phyloP scores from a whole-genome alignment of 2,113 vertebrate genomes.

The Phrynosoma platyrhinos region DNA sequence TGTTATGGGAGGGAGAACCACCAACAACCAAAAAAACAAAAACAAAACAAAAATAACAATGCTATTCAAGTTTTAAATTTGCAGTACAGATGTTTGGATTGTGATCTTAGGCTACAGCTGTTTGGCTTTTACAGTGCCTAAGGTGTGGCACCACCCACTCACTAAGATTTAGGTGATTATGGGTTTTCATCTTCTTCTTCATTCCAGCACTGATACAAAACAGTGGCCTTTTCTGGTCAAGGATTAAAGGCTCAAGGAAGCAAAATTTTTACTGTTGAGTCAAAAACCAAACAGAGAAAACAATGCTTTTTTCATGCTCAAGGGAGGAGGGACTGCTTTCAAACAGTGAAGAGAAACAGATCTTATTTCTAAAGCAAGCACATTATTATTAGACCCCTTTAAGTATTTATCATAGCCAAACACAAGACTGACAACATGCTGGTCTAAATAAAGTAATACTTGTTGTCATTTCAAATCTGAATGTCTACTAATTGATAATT shows the following conservation, averaged over 20 bases:
- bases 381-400: constrained; percentile 35
- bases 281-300: constrained; percentile 46
- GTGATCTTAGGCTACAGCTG: constrained; percentile 3
- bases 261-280: constrained; percentile 56
- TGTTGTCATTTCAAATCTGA: neutral
- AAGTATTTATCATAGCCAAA: constrained; percentile 41
- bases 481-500: constrained; percentile 13
- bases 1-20: neutral
- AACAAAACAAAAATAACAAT: neutral
- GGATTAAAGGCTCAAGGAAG: constrained; percentile 26
- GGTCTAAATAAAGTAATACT: constrained; percentile 9
- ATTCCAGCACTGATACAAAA: constrained; percentile 12
- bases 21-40: neutral
- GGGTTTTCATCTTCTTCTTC: neutral
- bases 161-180: constrained; percentile 19
- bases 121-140: constrained; percentile 26
- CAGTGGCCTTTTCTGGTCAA: constrained; percentile 42
- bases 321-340: constrained; percentile 46
- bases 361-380: constrained; percentile 61
- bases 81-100: neutral
- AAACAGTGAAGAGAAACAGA: constrained; percentile 40
- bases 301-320: constrained; percentile 50
- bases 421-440: rapidly evolving
- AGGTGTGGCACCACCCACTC: constrained; percentile 39
- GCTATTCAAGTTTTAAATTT: constrained; percentile 14